phyloP scores from a whole-genome alignment of 2,113 vertebrate species.

The Apteryx mantelli region DNA sequence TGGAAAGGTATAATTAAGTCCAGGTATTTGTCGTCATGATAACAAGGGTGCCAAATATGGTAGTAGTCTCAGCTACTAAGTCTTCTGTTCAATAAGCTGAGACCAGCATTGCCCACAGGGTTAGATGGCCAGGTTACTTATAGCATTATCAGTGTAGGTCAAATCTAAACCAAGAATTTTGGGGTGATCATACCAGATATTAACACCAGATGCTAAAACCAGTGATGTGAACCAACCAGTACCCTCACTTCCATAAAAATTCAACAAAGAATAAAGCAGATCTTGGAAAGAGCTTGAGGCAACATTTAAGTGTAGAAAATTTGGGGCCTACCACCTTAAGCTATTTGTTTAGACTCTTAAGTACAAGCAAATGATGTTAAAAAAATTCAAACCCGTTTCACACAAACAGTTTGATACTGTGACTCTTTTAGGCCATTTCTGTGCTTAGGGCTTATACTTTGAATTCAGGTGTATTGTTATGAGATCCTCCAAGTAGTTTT shows the following conservation, averaged over 20 bases:
- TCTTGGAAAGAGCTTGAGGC: not conserved
- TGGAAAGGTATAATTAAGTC: not conserved
- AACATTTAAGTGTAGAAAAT: not conserved
- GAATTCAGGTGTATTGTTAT: constrained; percentile 38
- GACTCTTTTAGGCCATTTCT: not conserved
- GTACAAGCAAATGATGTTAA: not conserved
- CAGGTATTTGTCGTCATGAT: not conserved
- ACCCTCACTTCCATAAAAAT: not conserved
- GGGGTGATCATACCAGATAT: not conserved
- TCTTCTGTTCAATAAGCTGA: not conserved
- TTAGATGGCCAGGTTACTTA: not conserved
- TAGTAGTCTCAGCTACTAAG: not conserved
- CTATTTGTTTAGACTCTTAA: constrained; percentile 1
- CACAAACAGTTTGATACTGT: not conserved
- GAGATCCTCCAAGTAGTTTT: not conserved
- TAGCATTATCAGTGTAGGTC: not conserved
- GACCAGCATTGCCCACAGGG: not conserved
- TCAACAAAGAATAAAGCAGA: not conserved
- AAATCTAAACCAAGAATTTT: not conserved
- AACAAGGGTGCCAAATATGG: not conserved
- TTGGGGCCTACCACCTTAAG: not conserved
- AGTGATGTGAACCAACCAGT: not conserved
- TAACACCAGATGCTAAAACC: not conserved
- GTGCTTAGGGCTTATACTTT: not conserved
- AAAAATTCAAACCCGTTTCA: constrained; percentile 13